Evolutionary conservation across 2,113 vertebrate genomes (phyloP).

Genomic region (Protobothrops flavoviridis): DNA sequence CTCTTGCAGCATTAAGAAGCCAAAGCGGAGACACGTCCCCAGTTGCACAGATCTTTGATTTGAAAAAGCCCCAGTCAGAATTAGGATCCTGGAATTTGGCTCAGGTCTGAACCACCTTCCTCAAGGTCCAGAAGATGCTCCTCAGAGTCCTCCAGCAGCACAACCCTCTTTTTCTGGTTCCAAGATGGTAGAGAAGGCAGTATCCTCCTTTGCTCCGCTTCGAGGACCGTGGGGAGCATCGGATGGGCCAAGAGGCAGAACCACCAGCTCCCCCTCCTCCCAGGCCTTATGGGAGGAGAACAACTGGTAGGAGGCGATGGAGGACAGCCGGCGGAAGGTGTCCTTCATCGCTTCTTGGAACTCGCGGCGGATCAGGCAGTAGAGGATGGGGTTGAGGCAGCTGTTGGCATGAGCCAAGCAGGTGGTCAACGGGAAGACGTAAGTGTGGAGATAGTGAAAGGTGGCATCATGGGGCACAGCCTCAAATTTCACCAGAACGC

Average conservation of each 20-base stretch:
- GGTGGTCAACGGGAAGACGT: slow-evolving; percentile 40
- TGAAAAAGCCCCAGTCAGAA: not conserved
- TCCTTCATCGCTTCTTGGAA: slow-evolving; percentile 17
- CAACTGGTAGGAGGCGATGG: not conserved
- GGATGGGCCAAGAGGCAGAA: slow-evolving; percentile 3
- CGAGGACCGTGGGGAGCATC: not conserved
- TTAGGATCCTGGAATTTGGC: not conserved
- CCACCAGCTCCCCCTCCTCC: not conserved
- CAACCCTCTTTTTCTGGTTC: not conserved
- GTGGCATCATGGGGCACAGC: slow-evolving; percentile 21
- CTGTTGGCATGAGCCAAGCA: slow-evolving; percentile 58
- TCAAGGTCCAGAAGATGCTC: not conserved
- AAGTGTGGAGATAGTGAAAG: slow-evolving; percentile 41
- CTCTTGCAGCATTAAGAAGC: not conserved
- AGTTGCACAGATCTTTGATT: not conserved
- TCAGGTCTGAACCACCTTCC: rapidly evolving
- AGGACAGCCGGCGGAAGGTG: slow-evolving; percentile 6
- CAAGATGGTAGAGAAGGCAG: not conserved
- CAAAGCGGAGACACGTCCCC: not conserved
- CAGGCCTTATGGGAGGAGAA: not conserved
- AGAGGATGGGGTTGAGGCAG: slow-evolving; percentile 56
- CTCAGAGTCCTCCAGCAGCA: not conserved
- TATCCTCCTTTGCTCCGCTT: not conserved
- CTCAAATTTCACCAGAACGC: slow-evolving; percentile 50
- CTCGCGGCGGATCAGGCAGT: slow-evolving; percentile 45